These are phyloP conservation scores for Hypolimnas misippus DNA, from an alignment of 2,888 invertebrate genomes.

Conservation along the genomic window DNA sequence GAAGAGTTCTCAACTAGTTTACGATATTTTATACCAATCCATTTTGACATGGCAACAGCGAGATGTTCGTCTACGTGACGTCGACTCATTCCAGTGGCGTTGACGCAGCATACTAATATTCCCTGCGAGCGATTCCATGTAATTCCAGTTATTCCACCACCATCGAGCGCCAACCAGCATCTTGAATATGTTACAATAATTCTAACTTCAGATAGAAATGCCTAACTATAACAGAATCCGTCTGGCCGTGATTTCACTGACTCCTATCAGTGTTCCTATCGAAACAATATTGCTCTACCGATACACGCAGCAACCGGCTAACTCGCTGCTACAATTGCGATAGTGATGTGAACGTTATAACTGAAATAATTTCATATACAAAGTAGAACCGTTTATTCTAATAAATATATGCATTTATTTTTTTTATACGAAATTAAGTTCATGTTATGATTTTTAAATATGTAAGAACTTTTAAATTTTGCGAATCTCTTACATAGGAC, in stretches of 20 bases:
- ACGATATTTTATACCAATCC: slow-evolving; percentile 68
- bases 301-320: slow-evolving; percentile 40
- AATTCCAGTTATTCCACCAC: slow-evolving; percentile 69
- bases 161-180: slow-evolving; percentile 69
- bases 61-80: slow-evolving; percentile 65
- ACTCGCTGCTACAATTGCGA: slow-evolving; percentile 30
- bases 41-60: slow-evolving; percentile 67
- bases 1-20: slow-evolving; percentile 48
- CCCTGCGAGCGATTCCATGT: slow-evolving; percentile 73
- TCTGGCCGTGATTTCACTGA: slow-evolving; percentile 41
- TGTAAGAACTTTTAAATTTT: too few relatives aligned
- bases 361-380: slow-evolving; percentile 20
- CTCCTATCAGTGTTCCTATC: slow-evolving; percentile 36
- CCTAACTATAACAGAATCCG: slow-evolving; percentile 46
- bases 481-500: too few relatives aligned
- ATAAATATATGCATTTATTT: neutral
- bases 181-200: slow-evolving; percentile 75
- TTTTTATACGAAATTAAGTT: too few relatives aligned
- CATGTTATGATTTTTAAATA: too few relatives aligned
- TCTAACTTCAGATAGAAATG: slow-evolving; percentile 51
- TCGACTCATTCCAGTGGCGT: slow-evolving; percentile 78
- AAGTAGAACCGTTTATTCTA: neutral
- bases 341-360: slow-evolving; percentile 24
- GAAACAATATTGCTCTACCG: slow-evolving; percentile 40
- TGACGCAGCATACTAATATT: slow-evolving; percentile 79